A percentile compares a stretch with the other conserved stretches of the same genome.
These are phyloP conservation scores for Etheostoma spectabile DNA, from an alignment of 2,113 vertebrate species.

Conservation along the genomic window DNA sequence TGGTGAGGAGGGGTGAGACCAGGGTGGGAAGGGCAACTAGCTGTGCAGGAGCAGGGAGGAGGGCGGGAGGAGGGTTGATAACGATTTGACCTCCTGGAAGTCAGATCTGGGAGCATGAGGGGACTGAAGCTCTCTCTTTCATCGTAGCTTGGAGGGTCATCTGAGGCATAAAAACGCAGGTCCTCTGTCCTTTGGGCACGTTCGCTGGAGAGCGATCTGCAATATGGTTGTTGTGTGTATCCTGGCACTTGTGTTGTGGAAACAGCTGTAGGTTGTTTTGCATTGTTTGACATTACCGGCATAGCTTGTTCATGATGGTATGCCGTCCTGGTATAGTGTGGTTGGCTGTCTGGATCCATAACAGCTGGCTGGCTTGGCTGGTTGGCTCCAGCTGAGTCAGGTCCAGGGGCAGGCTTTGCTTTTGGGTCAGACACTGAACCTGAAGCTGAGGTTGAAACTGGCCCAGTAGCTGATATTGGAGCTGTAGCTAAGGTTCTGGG, in stretches of 20 bases:
- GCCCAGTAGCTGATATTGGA: slow-evolving; percentile 23
- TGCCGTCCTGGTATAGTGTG: slow-evolving; percentile 42
- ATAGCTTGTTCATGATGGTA: slow-evolving; percentile 54
- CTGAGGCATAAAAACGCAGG: slow-evolving; percentile 78
- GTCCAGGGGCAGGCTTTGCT: slow-evolving; percentile 36
- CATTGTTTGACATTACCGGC: slow-evolving; percentile 51
- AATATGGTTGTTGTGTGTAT: slow-evolving; percentile 55
- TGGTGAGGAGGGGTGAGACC: slow-evolving; percentile 65
- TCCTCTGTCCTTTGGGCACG: slow-evolving; percentile 57
- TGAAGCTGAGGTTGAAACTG: slow-evolving; percentile 36
- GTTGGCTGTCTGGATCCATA: slow-evolving; percentile 59
- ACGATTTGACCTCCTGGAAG: slow-evolving; percentile 63
- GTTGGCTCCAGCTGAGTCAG: slow-evolving; percentile 27
- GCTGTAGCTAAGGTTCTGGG: slow-evolving; percentile 47
- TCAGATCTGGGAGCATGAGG: slow-evolving; percentile 78
- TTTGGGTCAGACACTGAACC: slow-evolving; percentile 27
- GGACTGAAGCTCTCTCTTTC: slow-evolving; percentile 86
- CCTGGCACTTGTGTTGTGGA: slow-evolving; percentile 66
- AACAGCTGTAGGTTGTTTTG: slow-evolving; percentile 55
- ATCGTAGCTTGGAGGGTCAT: slow-evolving; percentile 87
- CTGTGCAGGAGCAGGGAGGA: slow-evolving; percentile 80
- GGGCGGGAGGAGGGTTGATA: slow-evolving; percentile 74
- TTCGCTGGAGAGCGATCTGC: slow-evolving; percentile 64
- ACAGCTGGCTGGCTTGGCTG: slow-evolving; percentile 58
- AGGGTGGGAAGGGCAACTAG: slow-evolving; percentile 69